These are phyloP conservation scores for Benthosema pterotum DNA, from an alignment of 2,797 vertebrate species.

Conservation along the genomic window DNA sequence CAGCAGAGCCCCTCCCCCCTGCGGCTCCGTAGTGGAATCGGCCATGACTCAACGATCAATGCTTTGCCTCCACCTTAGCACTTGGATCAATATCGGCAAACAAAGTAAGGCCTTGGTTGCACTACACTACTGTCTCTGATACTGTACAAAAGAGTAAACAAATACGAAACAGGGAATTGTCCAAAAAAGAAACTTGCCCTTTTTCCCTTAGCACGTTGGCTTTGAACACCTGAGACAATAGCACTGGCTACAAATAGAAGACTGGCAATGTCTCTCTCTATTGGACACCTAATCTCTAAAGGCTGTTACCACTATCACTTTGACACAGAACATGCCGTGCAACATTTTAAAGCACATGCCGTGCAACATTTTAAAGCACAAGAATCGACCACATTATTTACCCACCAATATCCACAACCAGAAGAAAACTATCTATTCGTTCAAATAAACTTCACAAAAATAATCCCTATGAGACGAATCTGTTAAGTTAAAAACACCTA, in stretches of 20 bases:
- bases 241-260: too few species aligned
- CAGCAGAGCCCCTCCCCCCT: constrained; percentile 16
- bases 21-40: constrained; percentile 41
- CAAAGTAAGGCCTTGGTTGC: constrained; percentile 20
- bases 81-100: not conserved
- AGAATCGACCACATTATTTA: too few species aligned
- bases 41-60: constrained; percentile 56
- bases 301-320: constrained; percentile 4
- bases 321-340: not conserved
- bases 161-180: not conserved
- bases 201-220: too few species aligned
- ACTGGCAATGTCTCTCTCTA: constrained; percentile 1
- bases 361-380: not conserved
- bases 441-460: constrained; percentile 4
- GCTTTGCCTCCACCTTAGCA: not conserved
- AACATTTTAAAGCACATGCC: not conserved
- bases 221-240: too few species aligned
- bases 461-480: not conserved
- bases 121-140: not conserved
- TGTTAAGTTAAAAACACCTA: too few species aligned
- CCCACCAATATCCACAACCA: too few species aligned
- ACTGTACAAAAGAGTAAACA: not conserved
- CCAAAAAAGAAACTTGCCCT: not conserved
- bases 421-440: not conserved
- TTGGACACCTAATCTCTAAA: constrained; percentile 4